These are phyloP conservation scores for Phymatocera aterrima DNA, from an alignment of 2,888 invertebrate genomes.

Conservation along the genomic window DNA sequence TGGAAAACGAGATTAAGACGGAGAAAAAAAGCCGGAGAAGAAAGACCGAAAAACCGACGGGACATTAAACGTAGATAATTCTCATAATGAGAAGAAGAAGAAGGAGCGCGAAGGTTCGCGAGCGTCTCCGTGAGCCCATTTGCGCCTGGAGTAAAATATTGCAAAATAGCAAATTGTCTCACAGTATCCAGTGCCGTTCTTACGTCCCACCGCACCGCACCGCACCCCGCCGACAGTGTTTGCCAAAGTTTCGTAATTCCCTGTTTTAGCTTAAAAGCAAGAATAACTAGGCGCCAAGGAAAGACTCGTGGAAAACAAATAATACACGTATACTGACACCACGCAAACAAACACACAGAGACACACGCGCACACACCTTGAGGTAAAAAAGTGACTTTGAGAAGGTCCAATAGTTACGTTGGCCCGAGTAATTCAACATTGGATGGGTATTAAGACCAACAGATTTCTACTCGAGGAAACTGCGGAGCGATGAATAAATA, in stretches of 20 bases:
- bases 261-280: background rate
- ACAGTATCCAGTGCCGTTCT: background rate
- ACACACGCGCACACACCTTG: slow-evolving; percentile 26
- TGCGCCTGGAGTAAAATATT: background rate
- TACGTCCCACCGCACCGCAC: no score
- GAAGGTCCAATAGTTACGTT: slow-evolving; percentile 40
- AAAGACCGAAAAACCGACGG: background rate
- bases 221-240: background rate
- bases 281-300: slow-evolving; percentile 28
- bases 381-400: slow-evolving; percentile 34
- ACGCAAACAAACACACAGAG: no score
- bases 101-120: background rate
- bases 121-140: background rate
- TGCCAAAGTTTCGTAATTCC: slow-evolving; percentile 28
- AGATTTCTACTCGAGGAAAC: slow-evolving; percentile 28
- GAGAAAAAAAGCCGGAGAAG: background rate
- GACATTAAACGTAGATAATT: background rate
- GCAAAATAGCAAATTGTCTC: slow-evolving; percentile 34
- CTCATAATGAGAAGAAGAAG: slow-evolving; percentile 18
- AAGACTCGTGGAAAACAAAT: slow-evolving; percentile 21
- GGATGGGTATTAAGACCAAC: background rate
- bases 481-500: background rate
- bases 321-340: no score
- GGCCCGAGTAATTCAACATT: background rate
- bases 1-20: background rate